Conservation (phyloP, 2,113 vertebrate species). For the Catagonus wagneri region DNA sequence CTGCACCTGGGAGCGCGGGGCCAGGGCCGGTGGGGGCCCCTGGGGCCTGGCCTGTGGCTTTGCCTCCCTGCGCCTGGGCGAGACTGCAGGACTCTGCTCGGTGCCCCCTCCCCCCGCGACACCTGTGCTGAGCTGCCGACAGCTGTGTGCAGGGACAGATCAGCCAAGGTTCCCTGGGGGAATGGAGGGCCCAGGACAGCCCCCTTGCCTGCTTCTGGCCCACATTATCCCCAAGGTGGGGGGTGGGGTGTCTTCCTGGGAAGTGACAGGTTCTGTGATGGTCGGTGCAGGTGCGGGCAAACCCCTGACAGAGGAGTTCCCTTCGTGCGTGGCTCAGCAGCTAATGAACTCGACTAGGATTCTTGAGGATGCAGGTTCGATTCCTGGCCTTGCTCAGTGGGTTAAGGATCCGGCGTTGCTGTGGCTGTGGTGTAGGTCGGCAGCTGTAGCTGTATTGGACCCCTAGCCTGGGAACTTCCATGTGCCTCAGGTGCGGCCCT, state of each 20-base stretch:
- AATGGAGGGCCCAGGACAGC: not conserved
- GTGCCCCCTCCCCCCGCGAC: not conserved
- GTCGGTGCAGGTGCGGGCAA: fast-evolving
- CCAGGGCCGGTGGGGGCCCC: not conserved
- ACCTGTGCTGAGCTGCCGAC: not conserved
- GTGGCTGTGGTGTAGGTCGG: too few species aligned
- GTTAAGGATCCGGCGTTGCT: too few species aligned
- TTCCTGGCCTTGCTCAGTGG: too few species aligned
- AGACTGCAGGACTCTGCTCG: too few species aligned
- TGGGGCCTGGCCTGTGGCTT: not conserved
- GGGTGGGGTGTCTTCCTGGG: not conserved
- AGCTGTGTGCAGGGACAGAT: not conserved
- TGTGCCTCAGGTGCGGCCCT: too few species aligned
- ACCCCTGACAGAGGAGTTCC: too few species aligned
- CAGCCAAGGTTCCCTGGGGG: not conserved
- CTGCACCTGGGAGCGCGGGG: fast-evolving
- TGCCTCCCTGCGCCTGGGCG: not conserved
- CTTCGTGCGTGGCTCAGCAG: too few species aligned
- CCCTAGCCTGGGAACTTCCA: too few species aligned
- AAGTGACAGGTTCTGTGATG: fast-evolving
- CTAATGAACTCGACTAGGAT: too few species aligned
- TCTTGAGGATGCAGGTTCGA: too few species aligned
- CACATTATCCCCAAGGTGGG: not conserved
- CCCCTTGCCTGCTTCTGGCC: not conserved
- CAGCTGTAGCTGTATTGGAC: too few species aligned